Base-by-base conservation (phyloP, 2,888 invertebrate genomes). In the Dasypolia templi region DNA sequence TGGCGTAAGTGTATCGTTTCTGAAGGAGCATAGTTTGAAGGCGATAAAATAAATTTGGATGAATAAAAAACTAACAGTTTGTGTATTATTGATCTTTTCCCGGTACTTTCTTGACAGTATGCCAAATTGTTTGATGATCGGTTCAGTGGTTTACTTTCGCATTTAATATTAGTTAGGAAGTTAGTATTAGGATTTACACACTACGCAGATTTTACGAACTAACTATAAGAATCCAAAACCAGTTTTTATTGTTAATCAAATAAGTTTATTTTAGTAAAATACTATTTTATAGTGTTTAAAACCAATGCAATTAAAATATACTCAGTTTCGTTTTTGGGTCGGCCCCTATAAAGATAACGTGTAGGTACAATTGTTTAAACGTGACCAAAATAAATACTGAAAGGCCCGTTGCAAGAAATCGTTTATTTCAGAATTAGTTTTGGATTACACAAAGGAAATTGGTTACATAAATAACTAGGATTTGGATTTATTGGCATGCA, bases 321-420 rank as follows among this genome's bases (percentile, higher is more conserved):
- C n/a, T 14, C 9, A 17, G 7, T 42, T 32, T 44, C 12, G 26
- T 49, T 61, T 26, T 42, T 3, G 9, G 19, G 42, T 59, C 49
- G 7, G 7, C 26, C 26, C 17, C 59, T 17, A 22, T 59, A 22
- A 32, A 71, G 26, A 59, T 44, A 42, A 19, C n/a, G 5, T 58
- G 46, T 44, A 62, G 2, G 7, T 46, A 39, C 6, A 26, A 35
- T 61, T 22, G 26, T 44, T n/a, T 35, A 42, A 44, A 73, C 61
- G 53, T 62, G 72, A 73, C 53, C 53, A 62, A 62, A 73, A 73
- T 73, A 62, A 72, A 73, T 49, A 72, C n/a, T 14, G 35, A 62
- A 62, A 62, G 32, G 32, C 22, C 19, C 19, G 14, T 29, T 32
- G 9, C 26, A 42, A 39, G 14, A 32, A 61, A 12, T 7, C 22